Percentiles rank a stretch among this genome's conserved stretches.
Conservation (phyloP, 2,113 vertebrate species). For the Prinia subflava region DNA sequence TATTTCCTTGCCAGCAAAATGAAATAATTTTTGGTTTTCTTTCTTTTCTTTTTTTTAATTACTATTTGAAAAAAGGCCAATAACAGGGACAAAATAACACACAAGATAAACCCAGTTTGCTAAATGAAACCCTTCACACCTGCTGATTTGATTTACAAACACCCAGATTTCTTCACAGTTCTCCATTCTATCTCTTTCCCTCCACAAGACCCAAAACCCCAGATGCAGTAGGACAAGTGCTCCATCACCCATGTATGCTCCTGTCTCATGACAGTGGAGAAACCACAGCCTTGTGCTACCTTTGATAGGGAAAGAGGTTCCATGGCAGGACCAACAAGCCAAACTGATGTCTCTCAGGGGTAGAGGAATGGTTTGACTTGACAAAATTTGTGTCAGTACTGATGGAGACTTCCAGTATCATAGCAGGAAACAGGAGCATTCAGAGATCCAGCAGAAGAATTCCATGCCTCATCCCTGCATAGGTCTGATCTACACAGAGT, state of each 20-base stretch:
- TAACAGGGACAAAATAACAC: not conserved
- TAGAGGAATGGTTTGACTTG: not conserved
- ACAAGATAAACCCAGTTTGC: not conserved
- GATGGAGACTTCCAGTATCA: not conserved
- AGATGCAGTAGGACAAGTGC: too few relatives aligned
- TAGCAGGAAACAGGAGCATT: not conserved
- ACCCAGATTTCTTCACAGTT: not conserved
- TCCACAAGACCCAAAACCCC: not conserved
- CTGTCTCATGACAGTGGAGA: not conserved
- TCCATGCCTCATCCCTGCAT: not conserved
- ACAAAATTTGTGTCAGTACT: not conserved
- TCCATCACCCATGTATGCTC: not conserved
- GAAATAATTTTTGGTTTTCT: not conserved
- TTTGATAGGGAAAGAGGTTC: not conserved
- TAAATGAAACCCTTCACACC: not conserved
- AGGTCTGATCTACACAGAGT: not conserved
- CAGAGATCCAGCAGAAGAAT: not conserved
- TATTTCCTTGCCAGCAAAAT: not conserved
- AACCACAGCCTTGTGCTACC: not conserved
- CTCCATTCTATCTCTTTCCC: not conserved
- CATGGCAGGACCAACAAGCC: not conserved
- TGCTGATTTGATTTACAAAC: not conserved
- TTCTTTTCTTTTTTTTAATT: not conserved
- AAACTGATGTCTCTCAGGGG: not conserved
- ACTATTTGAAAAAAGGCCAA: not conserved